A percentile compares a stretch with the other conserved stretches of the same genome.
Conservation (phyloP, 1,140 invertebrate genomes). For the Mya arenaria region DNA sequence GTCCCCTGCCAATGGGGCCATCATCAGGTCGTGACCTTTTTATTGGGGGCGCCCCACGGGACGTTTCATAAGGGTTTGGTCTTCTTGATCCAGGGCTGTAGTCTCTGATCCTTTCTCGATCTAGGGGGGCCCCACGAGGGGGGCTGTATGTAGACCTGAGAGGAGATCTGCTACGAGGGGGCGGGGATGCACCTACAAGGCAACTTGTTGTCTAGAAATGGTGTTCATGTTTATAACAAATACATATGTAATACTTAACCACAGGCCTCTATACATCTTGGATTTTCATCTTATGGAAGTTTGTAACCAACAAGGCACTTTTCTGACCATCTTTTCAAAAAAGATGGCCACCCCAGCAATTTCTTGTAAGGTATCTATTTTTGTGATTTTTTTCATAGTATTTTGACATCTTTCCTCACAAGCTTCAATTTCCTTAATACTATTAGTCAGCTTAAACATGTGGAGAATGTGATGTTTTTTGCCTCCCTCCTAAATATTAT, state of each 20-base stretch:
- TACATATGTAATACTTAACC: too few relatives aligned
- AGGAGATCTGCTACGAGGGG: slow-evolving; percentile 42
- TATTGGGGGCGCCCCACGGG: slow-evolving; percentile 54
- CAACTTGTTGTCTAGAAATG: neutral
- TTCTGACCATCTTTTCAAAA: too few relatives aligned
- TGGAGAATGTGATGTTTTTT: too few relatives aligned
- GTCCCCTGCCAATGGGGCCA: neutral
- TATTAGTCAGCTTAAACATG: too few relatives aligned
- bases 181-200: slow-evolving; percentile 42
- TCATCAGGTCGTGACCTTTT: slow-evolving; percentile 57
- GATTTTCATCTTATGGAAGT: too few relatives aligned
- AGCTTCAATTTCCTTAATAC: too few relatives aligned
- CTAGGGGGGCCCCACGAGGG: slow-evolving; percentile 29
- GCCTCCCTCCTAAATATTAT: too few relatives aligned
- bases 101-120: slow-evolving; percentile 40
- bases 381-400: neutral
- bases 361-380: neutral
- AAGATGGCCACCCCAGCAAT: neutral
- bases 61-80: slow-evolving; percentile 52
- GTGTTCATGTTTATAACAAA: too few relatives aligned
- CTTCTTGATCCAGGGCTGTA: slow-evolving; percentile 51
- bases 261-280: too few relatives aligned
- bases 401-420: too few relatives aligned
- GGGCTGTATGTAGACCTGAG: slow-evolving; percentile 23
- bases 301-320: too few relatives aligned